Evolutionary conservation across 2,797 vertebrate genomes (phyloP).

Genomic region (Thalassophryne amazonica): DNA sequence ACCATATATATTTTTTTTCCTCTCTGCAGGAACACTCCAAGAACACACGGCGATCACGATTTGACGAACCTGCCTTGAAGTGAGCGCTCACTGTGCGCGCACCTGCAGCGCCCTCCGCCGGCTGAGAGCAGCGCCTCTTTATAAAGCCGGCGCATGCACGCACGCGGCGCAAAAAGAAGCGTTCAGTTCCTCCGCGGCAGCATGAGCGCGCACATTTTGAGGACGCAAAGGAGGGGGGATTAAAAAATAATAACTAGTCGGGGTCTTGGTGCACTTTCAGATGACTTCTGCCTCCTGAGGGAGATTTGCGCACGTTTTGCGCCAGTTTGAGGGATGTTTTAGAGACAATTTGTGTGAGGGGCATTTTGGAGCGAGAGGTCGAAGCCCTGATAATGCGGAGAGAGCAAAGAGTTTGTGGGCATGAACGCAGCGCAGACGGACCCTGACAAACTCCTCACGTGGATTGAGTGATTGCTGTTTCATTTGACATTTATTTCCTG

Average conservation of each 20-base stretch:
- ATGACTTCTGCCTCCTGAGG: constrained; percentile 33
- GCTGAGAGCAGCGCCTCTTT: constrained; percentile 17
- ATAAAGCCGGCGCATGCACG: constrained; percentile 65
- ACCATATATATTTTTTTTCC: background rate
- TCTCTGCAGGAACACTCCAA: constrained; percentile 18
- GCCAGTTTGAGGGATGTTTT: constrained; percentile 52
- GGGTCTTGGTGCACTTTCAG: constrained; percentile 45
- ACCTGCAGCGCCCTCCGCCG: constrained; percentile 62
- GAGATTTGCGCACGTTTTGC: constrained; percentile 4
- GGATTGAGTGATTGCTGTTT: constrained; percentile 60
- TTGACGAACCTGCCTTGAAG: no score
- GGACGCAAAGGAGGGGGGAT: constrained; percentile 4
- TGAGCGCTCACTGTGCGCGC: no score
- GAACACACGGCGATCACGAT: background rate
- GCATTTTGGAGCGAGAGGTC: constrained; percentile 33
- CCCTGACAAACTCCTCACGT: constrained; percentile 55
- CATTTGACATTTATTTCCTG: constrained; percentile 19
- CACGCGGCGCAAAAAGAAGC: constrained; percentile 63
- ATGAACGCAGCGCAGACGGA: constrained; percentile 63
- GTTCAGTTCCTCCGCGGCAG: constrained; percentile 49
- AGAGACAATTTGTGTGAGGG: constrained; percentile 35
- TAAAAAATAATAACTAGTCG: constrained; percentile 8
- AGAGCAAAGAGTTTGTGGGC: constrained; percentile 66
- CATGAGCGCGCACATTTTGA: constrained; percentile 53
- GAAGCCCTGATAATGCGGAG: constrained; percentile 62